A percentile compares a stretch with the other conserved stretches of the same genome.
These are phyloP conservation scores for Drosophila auraria DNA, from an alignment of 1,140 invertebrate genomes.

Conservation along the genomic window DNA sequence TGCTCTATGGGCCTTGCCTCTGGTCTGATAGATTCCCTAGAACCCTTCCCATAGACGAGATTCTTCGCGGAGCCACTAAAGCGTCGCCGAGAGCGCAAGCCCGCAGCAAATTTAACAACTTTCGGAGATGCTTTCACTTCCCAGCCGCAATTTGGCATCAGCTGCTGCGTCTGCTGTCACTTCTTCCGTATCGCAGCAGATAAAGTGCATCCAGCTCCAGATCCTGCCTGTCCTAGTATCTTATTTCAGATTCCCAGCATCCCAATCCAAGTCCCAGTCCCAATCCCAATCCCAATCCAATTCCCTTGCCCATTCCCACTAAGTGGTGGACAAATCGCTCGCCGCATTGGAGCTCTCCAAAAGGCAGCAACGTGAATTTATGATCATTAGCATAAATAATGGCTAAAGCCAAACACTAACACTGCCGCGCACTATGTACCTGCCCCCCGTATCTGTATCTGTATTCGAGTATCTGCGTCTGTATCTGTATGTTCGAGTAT, in stretches of 20 bases:
- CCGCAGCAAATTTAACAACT: constrained; percentile 69
- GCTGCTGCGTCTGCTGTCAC: constrained; percentile 14
- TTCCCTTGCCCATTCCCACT: neutral
- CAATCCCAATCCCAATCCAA: neutral
- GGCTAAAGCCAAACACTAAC: constrained; percentile 75
- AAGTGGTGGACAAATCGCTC: constrained; percentile 44
- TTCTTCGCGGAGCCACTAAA: constrained; percentile 14
- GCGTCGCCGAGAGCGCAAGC: neutral
- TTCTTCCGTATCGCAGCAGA: constrained; percentile 35
- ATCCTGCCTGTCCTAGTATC: neutral
- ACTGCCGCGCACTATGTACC: constrained; percentile 42
- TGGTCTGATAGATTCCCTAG: neutral
- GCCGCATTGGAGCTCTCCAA: constrained; percentile 16
- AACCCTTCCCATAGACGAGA: constrained; percentile 14
- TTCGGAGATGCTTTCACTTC: constrained; percentile 79
- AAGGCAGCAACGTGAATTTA: constrained; percentile 54
- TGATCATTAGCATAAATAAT: constrained; percentile 82
- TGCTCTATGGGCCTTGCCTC: too few species aligned
- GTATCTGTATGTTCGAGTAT: constrained; percentile 12
- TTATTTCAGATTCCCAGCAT: too few species aligned
- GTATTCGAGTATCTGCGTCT: constrained; percentile 11
- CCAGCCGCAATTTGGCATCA: constrained; percentile 67
- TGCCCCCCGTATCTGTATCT: constrained; percentile 14
- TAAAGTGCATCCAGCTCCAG: constrained; percentile 16
- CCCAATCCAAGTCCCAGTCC: too few species aligned